phyloP scores from a whole-genome alignment of 2,113 vertebrate genomes.

The Tupaia tana region DNA sequence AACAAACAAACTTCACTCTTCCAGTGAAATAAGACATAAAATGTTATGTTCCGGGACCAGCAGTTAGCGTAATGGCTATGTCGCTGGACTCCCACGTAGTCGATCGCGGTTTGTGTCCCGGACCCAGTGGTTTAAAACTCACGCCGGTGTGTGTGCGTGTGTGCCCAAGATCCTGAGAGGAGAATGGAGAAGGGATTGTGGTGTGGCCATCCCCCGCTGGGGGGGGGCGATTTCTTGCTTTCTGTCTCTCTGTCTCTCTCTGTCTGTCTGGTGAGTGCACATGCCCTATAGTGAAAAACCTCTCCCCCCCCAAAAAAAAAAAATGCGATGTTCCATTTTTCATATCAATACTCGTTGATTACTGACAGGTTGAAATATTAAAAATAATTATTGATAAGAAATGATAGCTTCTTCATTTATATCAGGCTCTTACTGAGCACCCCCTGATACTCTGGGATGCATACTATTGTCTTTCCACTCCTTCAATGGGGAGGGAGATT shows the following conservation, averaged over 20 bases:
- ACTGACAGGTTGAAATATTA: background rate
- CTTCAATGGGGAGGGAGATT: background rate
- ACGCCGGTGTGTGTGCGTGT: too few relatives aligned
- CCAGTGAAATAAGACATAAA: slow-evolving; percentile 30
- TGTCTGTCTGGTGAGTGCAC: too few relatives aligned
- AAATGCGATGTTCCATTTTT: slow-evolving; percentile 2
- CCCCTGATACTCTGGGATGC: background rate
- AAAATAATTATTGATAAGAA: slow-evolving; percentile 19
- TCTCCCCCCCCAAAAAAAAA: background rate
- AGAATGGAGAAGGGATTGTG: too few relatives aligned
- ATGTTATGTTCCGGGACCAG: background rate
- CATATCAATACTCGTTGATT: background rate
- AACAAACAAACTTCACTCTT: background rate
- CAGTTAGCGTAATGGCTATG: too few relatives aligned
- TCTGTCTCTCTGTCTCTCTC: too few relatives aligned
- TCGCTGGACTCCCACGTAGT: too few relatives aligned
- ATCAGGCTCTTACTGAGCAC: background rate
- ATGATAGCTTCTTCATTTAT: background rate
- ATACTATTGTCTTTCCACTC: background rate
- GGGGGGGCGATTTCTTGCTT: too few relatives aligned
- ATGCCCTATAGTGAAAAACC: too few relatives aligned
- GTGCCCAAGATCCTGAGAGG: too few relatives aligned
- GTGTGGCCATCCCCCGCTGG: too few relatives aligned
- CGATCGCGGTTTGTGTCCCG: too few relatives aligned
- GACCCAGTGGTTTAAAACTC: too few relatives aligned